Percentiles rank a stretch among this genome's conserved stretches.
Evolutionary conservation across 2,113 vertebrate genomes (phyloP).

Genomic region (Varanus komodoensis): DNA sequence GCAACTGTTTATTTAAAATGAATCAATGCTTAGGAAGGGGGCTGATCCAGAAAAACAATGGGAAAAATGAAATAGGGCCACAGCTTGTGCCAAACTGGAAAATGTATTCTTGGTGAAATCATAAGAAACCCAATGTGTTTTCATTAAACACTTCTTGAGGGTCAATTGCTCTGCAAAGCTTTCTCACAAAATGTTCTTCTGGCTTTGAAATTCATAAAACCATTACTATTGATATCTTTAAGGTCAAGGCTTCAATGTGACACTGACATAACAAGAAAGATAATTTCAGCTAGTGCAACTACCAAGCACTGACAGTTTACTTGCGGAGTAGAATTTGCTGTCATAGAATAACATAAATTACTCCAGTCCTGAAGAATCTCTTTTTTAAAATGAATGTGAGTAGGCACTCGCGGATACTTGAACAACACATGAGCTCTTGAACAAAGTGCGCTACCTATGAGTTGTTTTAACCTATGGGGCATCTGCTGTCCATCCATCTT

Average conservation of each 20-base stretch:
- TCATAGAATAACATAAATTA: neutral
- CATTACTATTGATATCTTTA: neutral
- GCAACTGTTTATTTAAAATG: neutral
- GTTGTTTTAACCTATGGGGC: constrained; percentile 22
- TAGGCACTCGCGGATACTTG: constrained; percentile 32
- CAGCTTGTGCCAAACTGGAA: neutral
- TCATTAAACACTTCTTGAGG: neutral
- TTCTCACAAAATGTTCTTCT: neutral
- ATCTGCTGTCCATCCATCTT: constrained; percentile 1
- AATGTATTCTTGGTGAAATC: neutral
- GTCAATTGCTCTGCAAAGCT: neutral
- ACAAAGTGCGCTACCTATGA: neutral
- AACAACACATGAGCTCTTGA: rapidly evolving
- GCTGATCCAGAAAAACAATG: neutral
- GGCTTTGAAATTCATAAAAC: neutral
- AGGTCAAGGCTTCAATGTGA: neutral
- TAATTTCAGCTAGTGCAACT: neutral
- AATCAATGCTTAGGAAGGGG: neutral
- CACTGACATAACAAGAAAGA: neutral
- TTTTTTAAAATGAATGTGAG: constrained; percentile 47
- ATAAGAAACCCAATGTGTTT: neutral
- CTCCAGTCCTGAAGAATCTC: neutral
- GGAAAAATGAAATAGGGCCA: neutral
- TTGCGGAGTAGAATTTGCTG: neutral
- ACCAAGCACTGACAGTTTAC: neutral